Base-by-base conservation (phyloP, 2,113 vertebrate species). In the Butastur rufipennis region DNA sequence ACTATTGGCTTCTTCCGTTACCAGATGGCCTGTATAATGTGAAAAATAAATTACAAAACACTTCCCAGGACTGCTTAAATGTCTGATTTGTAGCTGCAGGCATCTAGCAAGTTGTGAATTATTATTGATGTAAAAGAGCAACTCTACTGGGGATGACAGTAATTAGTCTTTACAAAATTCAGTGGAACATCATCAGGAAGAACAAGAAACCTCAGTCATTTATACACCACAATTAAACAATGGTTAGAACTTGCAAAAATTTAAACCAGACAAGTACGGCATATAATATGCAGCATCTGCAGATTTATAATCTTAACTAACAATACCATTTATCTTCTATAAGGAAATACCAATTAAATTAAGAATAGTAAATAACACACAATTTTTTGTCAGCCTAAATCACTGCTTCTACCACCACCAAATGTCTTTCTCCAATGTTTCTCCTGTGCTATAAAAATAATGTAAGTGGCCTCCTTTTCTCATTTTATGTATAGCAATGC, bases 71-170 rank as follows among this genome's bases (percentile, higher is more conserved):
- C 81, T 92, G 85, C 52, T 94, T 85, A 95, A 93, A 91, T 87
- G 61, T 89, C 78, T 74, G 86, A 95, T 88, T 78, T 67, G 86
- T 96, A 88, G 94, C 96, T 92, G 92, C 90, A 86, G 95, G 92
- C 97, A 88, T 52, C 88, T 70, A 92, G 75, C 88, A 91, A 90
- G 72, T 78, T 84, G 88, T 88, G 94, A 96, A 95, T 91, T 80
- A 95, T 84, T 83, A 81, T 3, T 86, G 88, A 96, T 84, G 67
- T 71, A 88, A 86, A 86, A 86, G 75, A 93, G 78, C 86, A 90
- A 10, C 90, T 86, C 90, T 70, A 34, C 59, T 40, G 32, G 82
- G 85, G 63, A 81, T 20, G 23, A 77, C 78, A 80, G 68, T 81
- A 93, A 95, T 96, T 86, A 88, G 85, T 34, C 90, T 86, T 61